phyloP scores from a whole-genome alignment of 2,113 vertebrate species.

The Forbesichthys agassizii region DNA sequence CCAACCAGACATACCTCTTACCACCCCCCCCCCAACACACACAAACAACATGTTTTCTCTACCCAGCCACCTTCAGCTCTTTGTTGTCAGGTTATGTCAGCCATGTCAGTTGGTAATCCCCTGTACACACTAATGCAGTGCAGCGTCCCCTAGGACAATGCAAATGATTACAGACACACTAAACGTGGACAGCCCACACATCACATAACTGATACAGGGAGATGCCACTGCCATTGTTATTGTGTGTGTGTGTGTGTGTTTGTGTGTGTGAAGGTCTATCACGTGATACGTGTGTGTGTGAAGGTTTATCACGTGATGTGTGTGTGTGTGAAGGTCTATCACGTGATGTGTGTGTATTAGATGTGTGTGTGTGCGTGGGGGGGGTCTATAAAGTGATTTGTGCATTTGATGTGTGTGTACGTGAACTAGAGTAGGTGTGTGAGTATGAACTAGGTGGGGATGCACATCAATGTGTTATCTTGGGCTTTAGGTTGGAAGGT shows the following conservation, averaged over 20 bases:
- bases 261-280: too few species aligned
- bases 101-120: slow-evolving; percentile 53
- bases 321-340: neutral
- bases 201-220: neutral
- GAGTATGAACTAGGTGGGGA: neutral
- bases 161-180: slow-evolving; percentile 47
- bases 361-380: neutral
- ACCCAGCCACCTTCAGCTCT: neutral
- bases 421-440: too few species aligned
- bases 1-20: slow-evolving; percentile 22
- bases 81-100: slow-evolving; percentile 32
- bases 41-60: neutral
- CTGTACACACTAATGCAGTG: slow-evolving; percentile 60
- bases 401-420: neutral
- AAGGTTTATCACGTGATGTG: too few species aligned
- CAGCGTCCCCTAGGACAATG: slow-evolving; percentile 68
- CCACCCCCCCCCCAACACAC: neutral
- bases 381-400: neutral
- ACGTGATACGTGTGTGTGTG: too few species aligned
- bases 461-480: neutral
- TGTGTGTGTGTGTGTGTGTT: too few species aligned
- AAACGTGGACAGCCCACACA: slow-evolving; percentile 37
- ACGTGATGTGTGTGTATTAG: neutral
- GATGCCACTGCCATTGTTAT: neutral
- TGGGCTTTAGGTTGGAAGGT: neutral